Conservation (phyloP, 1,140 invertebrate genomes). For the Zaprionus capensis region DNA sequence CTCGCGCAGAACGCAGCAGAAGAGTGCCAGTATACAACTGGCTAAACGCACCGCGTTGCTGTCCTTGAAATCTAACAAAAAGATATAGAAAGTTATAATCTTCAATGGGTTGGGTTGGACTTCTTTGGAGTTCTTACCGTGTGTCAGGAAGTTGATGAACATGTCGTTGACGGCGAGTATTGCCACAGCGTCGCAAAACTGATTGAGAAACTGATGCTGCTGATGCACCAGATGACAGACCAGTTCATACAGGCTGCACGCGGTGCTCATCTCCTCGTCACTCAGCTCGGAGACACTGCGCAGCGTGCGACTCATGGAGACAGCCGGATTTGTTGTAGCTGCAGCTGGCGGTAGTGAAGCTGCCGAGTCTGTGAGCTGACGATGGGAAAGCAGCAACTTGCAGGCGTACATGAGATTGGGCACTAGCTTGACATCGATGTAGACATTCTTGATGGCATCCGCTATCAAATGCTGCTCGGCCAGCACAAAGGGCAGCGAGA, state of each 20-base stretch:
- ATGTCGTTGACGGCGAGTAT: conserved; percentile 87
- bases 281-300: conserved; percentile 85
- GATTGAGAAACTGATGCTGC: conserved; percentile 89
- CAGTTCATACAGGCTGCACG: conserved; percentile 88
- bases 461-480: conserved; percentile 86
- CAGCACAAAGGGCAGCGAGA: conserved; percentile 89
- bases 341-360: conserved; percentile 53
- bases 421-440: conserved; percentile 90
- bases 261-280: conserved; percentile 87
- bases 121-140: conserved; percentile 82
- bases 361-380: conserved; percentile 63
- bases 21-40: conserved; percentile 87
- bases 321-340: conserved; percentile 2
- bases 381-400: conserved; percentile 86
- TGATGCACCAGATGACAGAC: conserved; percentile 89
- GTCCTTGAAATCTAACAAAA: conserved; percentile 86
- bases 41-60: conserved; percentile 87
- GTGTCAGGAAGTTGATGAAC: conserved; percentile 85
- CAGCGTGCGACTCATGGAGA: conserved; percentile 59
- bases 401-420: conserved; percentile 91
- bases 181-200: conserved; percentile 91
- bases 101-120: background rate
- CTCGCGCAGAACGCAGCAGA: conserved; percentile 90
- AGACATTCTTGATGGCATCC: conserved; percentile 86
- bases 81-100: conserved; percentile 37